Base-by-base conservation (phyloP, 2,113 vertebrate genomes). In the Piaya cayana region DNA sequence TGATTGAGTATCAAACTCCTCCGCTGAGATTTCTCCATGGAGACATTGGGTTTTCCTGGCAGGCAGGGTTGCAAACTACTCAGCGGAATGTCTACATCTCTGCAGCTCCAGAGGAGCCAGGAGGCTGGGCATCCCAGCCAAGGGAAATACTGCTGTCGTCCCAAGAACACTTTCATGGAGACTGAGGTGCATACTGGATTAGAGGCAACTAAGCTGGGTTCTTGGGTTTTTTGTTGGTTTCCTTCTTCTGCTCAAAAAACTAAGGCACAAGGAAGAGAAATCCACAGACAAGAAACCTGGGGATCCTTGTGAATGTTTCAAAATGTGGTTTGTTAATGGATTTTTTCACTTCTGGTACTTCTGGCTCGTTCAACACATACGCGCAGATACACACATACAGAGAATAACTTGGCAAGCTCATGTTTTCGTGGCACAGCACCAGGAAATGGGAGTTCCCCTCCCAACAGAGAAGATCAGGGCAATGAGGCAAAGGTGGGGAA, bases 41-140 rank as follows among this genome's bases (percentile, higher is more conserved):
- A 97, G 96, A 97, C 91, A 34, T 86, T 96, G 97, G 96, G 90
- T 97, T 97, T 98, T 97, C 92, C 97, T 97, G 97, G 98, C 97
- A 97, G 91, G 95, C 95, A 83, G 88, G 68, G 88, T 82, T 84
- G 89, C 85, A 76, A 97, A 97, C 97, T 94, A 42, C 91, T 97
- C 96, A 90, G 95, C 9, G 63, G 96, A 98, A 95, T 86, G 95
- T 96, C 97, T 96, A 65, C 70, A 91, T 88, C 91, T 95, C 95
- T 91, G 67, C 56, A 96, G 86, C 93, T 96, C 63, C 16, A 74
- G 96, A 96, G 95, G 95, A 98, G 97, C 95, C 97, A 96, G 96
- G 42, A 97, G 94, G 95, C 96, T 91, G 92, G 70, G 86, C 92
- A 91, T 96, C 80, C 79, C 58, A 74, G 98, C 98, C 97, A 98